Evolutionary conservation across 2,113 vertebrate species (phyloP).

Genomic region (Agapornis roseicollis): DNA sequence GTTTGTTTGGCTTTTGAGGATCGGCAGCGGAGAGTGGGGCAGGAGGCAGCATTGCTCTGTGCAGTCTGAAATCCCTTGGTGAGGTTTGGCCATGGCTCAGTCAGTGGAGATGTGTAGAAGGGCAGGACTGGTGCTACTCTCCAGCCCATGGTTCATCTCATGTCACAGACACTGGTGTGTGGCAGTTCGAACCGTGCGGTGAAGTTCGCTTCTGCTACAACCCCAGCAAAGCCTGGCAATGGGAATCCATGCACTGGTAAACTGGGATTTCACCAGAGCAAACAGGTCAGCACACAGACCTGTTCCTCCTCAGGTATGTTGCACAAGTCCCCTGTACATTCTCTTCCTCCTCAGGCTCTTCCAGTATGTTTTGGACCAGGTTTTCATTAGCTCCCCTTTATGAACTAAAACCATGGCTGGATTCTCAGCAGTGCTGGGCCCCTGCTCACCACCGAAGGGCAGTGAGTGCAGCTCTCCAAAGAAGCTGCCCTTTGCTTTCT

Average conservation of each 20-base stretch:
- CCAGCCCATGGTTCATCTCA: rapidly evolving
- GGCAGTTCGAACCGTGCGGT: background rate
- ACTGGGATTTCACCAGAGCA: background rate
- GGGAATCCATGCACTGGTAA: background rate
- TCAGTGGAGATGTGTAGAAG: rapidly evolving
- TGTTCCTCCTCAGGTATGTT: background rate
- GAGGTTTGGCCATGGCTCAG: background rate
- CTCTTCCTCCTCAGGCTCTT: background rate
- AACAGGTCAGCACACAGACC: background rate
- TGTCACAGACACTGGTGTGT: rapidly evolving
- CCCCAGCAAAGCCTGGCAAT: background rate
- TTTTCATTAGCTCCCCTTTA: background rate
- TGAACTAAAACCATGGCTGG: background rate
- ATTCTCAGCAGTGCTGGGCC: background rate
- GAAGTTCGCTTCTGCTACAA: background rate
- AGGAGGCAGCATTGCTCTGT: background rate
- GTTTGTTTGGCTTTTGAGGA: background rate
- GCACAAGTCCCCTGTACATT: background rate
- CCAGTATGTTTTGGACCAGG: background rate
- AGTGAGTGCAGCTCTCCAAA: background rate
- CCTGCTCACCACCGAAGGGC: background rate
- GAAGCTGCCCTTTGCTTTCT: background rate
- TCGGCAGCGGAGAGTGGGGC: background rate
- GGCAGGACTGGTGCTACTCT: background rate
- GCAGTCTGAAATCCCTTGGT: background rate